These are phyloP conservation scores for Anas bahamensis DNA, from an alignment of 2,797 vertebrate genomes.

Conservation along the genomic window DNA sequence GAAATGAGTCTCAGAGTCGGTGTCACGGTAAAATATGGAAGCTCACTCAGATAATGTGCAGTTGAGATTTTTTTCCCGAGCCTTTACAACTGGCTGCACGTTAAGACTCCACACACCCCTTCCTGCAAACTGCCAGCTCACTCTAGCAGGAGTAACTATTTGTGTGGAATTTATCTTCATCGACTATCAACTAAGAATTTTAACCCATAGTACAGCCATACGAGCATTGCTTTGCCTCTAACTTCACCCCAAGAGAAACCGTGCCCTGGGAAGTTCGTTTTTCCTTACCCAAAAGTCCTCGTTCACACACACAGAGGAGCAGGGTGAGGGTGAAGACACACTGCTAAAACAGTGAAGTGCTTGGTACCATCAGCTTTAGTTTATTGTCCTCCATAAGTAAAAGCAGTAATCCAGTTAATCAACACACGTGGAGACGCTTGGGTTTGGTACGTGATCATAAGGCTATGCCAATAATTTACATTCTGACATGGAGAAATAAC, in stretches of 20 bases:
- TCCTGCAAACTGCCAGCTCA: slow-evolving; percentile 6
- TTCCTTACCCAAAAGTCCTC: neutral
- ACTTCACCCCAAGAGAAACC: neutral
- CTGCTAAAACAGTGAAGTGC: neutral
- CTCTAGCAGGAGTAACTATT: neutral
- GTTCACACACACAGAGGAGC: neutral
- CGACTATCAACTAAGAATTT: slow-evolving; percentile 17
- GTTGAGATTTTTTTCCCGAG: slow-evolving; percentile 50
- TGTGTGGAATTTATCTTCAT: slow-evolving; percentile 46
- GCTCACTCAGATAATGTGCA: slow-evolving; percentile 74
- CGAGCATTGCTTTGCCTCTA: neutral
- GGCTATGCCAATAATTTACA: neutral
- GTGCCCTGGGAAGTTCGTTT: neutral
- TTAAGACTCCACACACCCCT: slow-evolving; percentile 31
- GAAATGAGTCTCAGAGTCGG: slow-evolving; percentile 77
- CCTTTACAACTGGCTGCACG: slow-evolving; percentile 58
- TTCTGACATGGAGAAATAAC: slow-evolving; percentile 43
- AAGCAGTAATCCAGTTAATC: neutral
- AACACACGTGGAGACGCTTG: neutral
- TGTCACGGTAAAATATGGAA: slow-evolving; percentile 80
- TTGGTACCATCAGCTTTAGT: neutral
- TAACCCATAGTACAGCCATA: neutral
- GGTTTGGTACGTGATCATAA: neutral
- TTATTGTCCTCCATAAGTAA: neutral
- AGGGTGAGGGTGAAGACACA: neutral